Evolutionary conservation across 1,140 invertebrate species (phyloP).

Genomic region (Cheumatopsyche charites): DNA sequence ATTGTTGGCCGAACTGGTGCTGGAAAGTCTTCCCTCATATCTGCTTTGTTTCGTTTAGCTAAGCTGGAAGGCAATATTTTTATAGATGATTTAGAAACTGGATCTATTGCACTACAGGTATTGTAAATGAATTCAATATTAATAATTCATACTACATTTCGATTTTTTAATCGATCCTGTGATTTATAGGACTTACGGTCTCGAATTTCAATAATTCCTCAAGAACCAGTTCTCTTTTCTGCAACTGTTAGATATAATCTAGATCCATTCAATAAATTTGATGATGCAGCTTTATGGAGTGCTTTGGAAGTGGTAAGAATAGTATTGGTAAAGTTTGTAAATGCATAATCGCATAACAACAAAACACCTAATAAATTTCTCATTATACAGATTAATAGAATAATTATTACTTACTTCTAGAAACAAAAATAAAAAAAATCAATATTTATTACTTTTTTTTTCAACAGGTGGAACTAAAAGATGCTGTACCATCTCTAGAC

Average conservation of each 20-base stretch:
- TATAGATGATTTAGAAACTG: conserved; percentile 62
- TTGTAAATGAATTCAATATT: neutral
- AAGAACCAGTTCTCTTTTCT: conserved; percentile 72
- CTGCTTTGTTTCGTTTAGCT: conserved; percentile 74
- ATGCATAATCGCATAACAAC: too few relatives aligned
- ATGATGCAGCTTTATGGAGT: conserved; percentile 51
- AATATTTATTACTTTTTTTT: neutral
- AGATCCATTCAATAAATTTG: conserved; percentile 75
- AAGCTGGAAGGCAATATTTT: conserved; percentile 62
- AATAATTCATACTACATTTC: neutral
- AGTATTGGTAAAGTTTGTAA: neutral
- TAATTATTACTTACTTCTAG: too few relatives aligned
- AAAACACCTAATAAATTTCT: too few relatives aligned
- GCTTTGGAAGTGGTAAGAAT: conserved; percentile 52
- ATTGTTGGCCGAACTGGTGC: conserved; percentile 84
- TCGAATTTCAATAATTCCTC: conserved; percentile 72
- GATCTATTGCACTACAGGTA: conserved; percentile 58
- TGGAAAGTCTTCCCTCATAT: conserved; percentile 83
- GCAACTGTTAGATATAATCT: conserved; percentile 80
- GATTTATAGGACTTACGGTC: conserved; percentile 59
- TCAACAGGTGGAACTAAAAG: conserved; percentile 58
- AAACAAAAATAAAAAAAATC: neutral
- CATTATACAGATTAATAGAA: too few relatives aligned
- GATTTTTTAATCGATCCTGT: neutral
- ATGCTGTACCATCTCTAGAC: conserved; percentile 64